Base-by-base conservation (phyloP, 2,888 invertebrate genomes). In the Sphinx pinastri region DNA sequence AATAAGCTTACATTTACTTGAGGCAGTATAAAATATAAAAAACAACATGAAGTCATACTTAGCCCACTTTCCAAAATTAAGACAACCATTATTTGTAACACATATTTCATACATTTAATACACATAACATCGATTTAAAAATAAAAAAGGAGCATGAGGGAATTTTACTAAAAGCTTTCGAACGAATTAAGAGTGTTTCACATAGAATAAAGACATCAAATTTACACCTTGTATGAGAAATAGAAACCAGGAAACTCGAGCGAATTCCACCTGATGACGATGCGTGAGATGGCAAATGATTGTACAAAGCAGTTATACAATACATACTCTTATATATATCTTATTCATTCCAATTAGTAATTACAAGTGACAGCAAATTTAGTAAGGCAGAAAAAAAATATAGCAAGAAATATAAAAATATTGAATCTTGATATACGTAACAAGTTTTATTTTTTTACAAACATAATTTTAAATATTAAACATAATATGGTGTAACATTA, bases 291-390 rank as follows among this genome's bases (percentile, higher is more conserved):
- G 83, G 78, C 5, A 47, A 78, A 81, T 84, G 84, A 82, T 82
- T 84, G 90, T 91, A 93, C 93, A 92, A 92, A 89, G 91, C 92
- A 91, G 91, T 90, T 88, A 85, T 84, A 60, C 63, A 63, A 63
- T 63, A 63, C 47, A 63, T 63, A 49, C 47, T 63, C 19, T 12
- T 60, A 63, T 25, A 63, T 2, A 63, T 60, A 51, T 31, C 16
- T 8, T 60, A 45, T 60, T 81, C 82, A 87, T 84, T 84, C 79
- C 78, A 81, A 82, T 80, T 71, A 79, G 75, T 74, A 72, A 75
- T 76, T 70, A 72, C 52, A 68, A 68, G 68, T 59, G 58, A 68
- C 54, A 67, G 31, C 54, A 51, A 38, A 45, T n/a, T n/a, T 25
- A 25, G 6, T 13, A 6, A 5, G 25, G 25, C 12, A 16, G 8